Evolutionary conservation across 2,797 vertebrate species (phyloP).

Genomic region (Enteromius afrohamiltoni): DNA sequence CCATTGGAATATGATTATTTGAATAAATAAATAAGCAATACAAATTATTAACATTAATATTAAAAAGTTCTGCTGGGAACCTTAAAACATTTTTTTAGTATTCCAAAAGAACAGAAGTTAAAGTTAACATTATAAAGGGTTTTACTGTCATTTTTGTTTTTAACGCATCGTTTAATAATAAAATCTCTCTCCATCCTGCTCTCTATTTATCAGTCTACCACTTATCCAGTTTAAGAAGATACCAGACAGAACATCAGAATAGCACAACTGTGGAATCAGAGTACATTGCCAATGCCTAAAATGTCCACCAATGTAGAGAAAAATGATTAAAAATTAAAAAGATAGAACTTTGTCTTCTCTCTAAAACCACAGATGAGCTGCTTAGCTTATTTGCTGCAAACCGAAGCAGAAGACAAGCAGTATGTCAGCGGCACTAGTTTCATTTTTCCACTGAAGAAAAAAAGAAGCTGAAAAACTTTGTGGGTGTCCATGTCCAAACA

Average conservation of each 20-base stretch:
- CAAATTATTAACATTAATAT: not conserved
- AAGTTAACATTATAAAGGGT: not conserved
- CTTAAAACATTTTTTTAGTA: not conserved
- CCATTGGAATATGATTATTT: not conserved
- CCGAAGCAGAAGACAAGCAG: not conserved
- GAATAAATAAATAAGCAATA: not conserved
- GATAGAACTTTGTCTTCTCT: slow-evolving; percentile 16
- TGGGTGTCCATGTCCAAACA: not conserved
- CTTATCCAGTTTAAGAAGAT: not conserved
- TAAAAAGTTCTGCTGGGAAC: not conserved
- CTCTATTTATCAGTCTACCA: slow-evolving; percentile 20
- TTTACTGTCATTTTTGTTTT: not conserved
- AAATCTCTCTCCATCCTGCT: not conserved
- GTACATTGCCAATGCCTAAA: not conserved
- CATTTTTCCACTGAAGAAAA: not conserved
- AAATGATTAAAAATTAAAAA: not conserved
- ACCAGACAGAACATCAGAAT: not conserved
- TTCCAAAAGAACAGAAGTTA: not conserved
- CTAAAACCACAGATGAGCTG: slow-evolving; percentile 20
- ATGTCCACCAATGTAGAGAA: not conserved
- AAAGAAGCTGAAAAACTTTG: not conserved
- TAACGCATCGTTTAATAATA: not conserved
- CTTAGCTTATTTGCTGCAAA: not conserved
- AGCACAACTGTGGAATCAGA: slow-evolving; percentile 34
- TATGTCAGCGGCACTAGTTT: not conserved